These are phyloP conservation scores for Raphicerus campestris DNA, from an alignment of 2,113 vertebrate species.

Conservation along the genomic window DNA sequence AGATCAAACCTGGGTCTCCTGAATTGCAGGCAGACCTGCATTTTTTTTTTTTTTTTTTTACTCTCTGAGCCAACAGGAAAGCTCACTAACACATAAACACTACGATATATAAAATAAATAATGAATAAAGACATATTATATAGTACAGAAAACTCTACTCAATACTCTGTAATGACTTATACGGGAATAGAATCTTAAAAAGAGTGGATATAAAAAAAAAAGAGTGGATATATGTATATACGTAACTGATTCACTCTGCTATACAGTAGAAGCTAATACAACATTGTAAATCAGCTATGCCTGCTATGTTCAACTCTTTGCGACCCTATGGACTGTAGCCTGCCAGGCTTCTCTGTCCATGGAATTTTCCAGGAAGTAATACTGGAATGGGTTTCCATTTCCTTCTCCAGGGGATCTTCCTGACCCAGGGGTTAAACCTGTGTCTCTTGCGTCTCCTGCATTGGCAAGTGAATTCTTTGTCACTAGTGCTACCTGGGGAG, in stretches of 20 bases:
- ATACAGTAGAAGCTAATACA: neutral
- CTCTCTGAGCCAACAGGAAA: neutral
- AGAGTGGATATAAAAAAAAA: neutral
- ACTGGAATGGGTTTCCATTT: neutral
- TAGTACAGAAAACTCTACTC: neutral
- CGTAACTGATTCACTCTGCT: neutral
- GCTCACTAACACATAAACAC: neutral
- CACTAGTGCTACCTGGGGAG: neutral
- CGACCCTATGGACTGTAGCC: neutral
- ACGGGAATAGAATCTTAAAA: neutral
- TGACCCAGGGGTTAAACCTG: neutral
- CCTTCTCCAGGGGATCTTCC: neutral
- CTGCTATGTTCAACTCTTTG: neutral
- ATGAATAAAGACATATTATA: neutral
- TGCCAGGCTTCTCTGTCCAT: neutral
- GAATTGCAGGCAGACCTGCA: neutral
- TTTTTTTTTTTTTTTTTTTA: neutral
- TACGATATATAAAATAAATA: neutral
- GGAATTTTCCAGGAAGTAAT: neutral
- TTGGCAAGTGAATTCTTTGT: neutral
- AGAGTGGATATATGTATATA: neutral
- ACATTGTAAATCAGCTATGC: neutral
- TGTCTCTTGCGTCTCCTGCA: neutral
- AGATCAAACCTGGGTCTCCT: neutral
- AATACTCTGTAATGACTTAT: neutral